Evolutionary conservation across 2,888 invertebrate genomes (phyloP).

Genomic region (Morinoia aosen): DNA sequence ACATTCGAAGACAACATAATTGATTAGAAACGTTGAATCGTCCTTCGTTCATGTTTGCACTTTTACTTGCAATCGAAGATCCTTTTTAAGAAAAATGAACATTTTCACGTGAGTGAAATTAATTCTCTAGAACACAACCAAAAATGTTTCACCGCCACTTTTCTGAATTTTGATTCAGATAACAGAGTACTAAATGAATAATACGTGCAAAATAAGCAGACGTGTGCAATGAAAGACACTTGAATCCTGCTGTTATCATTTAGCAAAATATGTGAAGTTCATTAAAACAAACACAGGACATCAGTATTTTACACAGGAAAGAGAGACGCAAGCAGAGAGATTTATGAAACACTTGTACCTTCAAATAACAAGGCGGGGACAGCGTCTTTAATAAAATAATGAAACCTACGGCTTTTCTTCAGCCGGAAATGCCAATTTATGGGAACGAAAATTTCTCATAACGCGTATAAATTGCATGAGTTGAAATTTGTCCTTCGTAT

Average conservation of each 20-base stretch:
- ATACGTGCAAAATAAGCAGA: background rate
- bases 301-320: too few species aligned
- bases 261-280: too few species aligned
- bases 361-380: background rate
- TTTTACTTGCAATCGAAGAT: background rate
- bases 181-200: background rate
- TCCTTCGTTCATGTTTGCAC: background rate
- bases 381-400: background rate
- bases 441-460: background rate
- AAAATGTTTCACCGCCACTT: background rate
- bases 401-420: background rate
- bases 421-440: background rate
- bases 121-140: background rate
- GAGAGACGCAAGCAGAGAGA: too few species aligned
- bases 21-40: background rate
- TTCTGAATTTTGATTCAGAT: background rate
- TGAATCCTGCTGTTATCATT: background rate
- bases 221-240: background rate
- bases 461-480: too few species aligned
- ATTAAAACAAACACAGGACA: too few species aligned
- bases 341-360: background rate
- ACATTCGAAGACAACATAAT: background rate
- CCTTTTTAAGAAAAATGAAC: background rate
- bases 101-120: background rate
- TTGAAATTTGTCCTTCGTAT: too few species aligned